A percentile compares a stretch with the other conserved stretches of the same genome.
These are phyloP conservation scores for Pectinophora gossypiella DNA, from an alignment of 1,140 invertebrate genomes.

Conservation along the genomic window DNA sequence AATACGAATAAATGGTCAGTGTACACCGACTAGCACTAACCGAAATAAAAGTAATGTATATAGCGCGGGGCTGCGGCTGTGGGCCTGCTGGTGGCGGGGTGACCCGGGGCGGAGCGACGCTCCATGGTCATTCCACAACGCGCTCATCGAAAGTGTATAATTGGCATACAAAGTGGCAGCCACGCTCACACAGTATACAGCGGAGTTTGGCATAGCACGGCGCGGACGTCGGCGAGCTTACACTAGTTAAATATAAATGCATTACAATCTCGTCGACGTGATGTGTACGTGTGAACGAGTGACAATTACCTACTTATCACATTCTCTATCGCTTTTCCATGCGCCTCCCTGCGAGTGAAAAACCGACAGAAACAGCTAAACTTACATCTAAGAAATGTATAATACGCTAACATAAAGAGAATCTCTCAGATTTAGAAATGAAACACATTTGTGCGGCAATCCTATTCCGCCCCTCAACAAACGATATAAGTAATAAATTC, in stretches of 20 bases:
- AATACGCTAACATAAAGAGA: conserved; percentile 16
- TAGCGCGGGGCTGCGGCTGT: background rate
- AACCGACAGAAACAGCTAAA: conserved; percentile 7
- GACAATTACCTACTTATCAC: background rate
- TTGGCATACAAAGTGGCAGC: background rate
- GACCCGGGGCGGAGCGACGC: too few relatives aligned
- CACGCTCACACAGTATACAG: background rate
- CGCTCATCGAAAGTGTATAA: background rate
- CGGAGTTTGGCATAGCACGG: background rate
- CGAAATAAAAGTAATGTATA: background rate
- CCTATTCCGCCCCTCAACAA: conserved; percentile 19
- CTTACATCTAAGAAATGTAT: background rate
- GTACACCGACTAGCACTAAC: conserved; percentile 1
- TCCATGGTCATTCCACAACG: too few relatives aligned
- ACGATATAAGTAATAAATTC: conserved; percentile 19
- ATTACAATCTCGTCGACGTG: conserved; percentile 36
- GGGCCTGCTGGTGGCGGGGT: too few relatives aligned
- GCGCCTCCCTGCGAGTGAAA: background rate
- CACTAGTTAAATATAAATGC: conserved; percentile 41
- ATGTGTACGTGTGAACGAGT: conserved; percentile 24
- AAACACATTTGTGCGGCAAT: conserved; percentile 26
- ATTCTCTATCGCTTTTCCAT: conserved; percentile 11
- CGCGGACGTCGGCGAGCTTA: background rate
- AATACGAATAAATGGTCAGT: background rate
- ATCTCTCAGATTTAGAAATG: conserved; percentile 26